Base-by-base conservation (phyloP, 2,888 invertebrate species). In the Silvanus unidentatus region DNA sequence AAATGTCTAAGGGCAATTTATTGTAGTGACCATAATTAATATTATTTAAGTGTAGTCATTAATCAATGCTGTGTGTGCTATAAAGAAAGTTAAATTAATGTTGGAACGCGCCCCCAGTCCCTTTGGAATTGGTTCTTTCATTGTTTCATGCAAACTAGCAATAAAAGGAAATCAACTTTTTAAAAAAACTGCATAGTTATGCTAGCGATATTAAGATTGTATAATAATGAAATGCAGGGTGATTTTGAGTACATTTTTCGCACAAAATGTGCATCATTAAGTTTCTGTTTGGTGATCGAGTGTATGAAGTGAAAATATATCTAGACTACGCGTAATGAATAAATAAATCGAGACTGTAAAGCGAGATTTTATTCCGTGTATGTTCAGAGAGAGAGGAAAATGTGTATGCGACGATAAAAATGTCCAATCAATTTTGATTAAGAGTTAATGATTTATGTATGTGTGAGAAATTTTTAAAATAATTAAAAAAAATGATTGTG, bases 251-350 rank as follows among this genome's bases (percentile, higher is more conserved):
- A 8, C 8, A 28, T 28, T 28, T 10, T 8, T 28, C 28, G 10
- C 10, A 10, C 28, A 10, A 28, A 10, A 28, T 28, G 28, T 65
- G 56, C 59, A 40, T 53, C 59, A 62, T 67, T 70, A 68, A 68
- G 69, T 70, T 71, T 69, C 65, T 62, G 68, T 62, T 55, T 22
- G 8, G 63, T 64, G 61, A 65, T 68, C 63, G 64, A 65, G 63
- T 68, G 60, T 69, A 69, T 68, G 68, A 71, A 71, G 68, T 69
- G 69, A 70, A 71, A 70, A 71, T 70, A 69, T 68, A 70, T 69
- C 66, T 67, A 54, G 45, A 57, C 48, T 56, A 68, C 69, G 69
- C 63, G 68, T 58, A 55, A 57, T 59, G 69, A 63, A 67, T 70
- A 62, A 60, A 62, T 60, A 60, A 59, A 53, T 40, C 39, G 4